A percentile compares a stretch with the other conserved stretches of the same genome.
These are phyloP conservation scores for Vidua macroura DNA, from an alignment of 2,113 vertebrate genomes.

Conservation along the genomic window DNA sequence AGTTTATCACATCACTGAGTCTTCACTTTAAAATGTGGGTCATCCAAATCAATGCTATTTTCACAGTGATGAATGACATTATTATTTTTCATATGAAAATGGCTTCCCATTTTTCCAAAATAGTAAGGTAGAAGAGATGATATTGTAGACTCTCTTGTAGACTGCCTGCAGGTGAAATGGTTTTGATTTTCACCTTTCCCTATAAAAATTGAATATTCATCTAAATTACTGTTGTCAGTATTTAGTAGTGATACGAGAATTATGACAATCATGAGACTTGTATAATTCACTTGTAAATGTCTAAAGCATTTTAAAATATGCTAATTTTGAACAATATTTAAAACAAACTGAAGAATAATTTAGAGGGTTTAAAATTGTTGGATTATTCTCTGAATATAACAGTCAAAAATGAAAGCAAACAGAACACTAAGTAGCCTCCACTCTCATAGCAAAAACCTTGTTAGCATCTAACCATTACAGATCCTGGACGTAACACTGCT, in stretches of 20 bases:
- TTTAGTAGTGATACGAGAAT: neutral
- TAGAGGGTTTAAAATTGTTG: neutral
- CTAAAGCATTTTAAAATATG: neutral
- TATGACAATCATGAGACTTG: neutral
- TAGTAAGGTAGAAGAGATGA: neutral
- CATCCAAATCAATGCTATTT: neutral
- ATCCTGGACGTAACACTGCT: neutral
- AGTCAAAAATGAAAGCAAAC: neutral
- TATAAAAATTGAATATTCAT: neutral
- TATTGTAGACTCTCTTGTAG: neutral
- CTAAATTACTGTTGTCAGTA: neutral
- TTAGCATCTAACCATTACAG: neutral
- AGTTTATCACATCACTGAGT: neutral
- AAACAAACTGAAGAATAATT: neutral
- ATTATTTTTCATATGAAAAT: neutral
- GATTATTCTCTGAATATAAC: neutral
- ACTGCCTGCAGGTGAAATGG: neutral
- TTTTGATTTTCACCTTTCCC: neutral
- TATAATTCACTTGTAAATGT: neutral
- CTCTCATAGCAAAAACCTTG: neutral
- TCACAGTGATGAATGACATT: accelerated
- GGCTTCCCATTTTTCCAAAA: neutral
- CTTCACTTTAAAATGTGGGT: neutral
- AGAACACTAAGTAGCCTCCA: neutral
- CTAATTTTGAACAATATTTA: neutral